Conservation (phyloP, 1,140 invertebrate genomes). For the Neodiprion virginianus region DNA sequence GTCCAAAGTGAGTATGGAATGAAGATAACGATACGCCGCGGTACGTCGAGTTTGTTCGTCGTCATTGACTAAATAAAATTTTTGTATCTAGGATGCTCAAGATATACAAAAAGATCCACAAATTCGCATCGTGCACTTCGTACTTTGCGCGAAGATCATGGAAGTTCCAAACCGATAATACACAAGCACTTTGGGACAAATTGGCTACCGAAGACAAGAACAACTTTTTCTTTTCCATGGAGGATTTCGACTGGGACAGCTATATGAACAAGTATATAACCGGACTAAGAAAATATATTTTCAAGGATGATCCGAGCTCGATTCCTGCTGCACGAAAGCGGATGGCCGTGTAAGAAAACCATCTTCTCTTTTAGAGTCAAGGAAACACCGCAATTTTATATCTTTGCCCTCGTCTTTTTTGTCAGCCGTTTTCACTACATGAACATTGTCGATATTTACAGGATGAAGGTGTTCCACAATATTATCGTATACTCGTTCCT, state of each 20-base stretch:
- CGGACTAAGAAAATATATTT: slow-evolving; percentile 60
- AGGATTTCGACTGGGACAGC: slow-evolving; percentile 60
- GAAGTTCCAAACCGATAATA: slow-evolving; percentile 65
- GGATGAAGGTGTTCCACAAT: slow-evolving; percentile 37
- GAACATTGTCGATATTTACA: slow-evolving; percentile 23
- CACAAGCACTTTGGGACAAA: slow-evolving; percentile 57
- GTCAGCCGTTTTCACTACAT: neutral
- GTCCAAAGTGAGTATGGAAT: slow-evolving; percentile 59
- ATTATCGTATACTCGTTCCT: slow-evolving; percentile 36
- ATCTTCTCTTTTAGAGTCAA: neutral
- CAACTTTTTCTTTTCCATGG: slow-evolving; percentile 63
- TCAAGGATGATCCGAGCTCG: slow-evolving; percentile 62
- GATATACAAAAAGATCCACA: slow-evolving; percentile 67
- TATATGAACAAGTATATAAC: slow-evolving; percentile 60
- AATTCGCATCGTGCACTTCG: slow-evolving; percentile 63
- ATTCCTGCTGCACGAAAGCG: slow-evolving; percentile 55
- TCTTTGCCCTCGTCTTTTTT: neutral
- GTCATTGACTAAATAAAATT: slow-evolving; percentile 13
- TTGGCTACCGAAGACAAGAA: slow-evolving; percentile 62
- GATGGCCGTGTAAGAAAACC: slow-evolving; percentile 45
- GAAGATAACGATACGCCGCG: neutral
- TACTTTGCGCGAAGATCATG: slow-evolving; percentile 68
- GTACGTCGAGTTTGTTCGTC: neutral
- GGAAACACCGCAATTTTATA: neutral
- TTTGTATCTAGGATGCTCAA: slow-evolving; percentile 60